A percentile compares a stretch with the other conserved stretches of the same genome.
phyloP scores from a whole-genome alignment of 2,797 vertebrate species.

The Neosalanx taihuensis region DNA sequence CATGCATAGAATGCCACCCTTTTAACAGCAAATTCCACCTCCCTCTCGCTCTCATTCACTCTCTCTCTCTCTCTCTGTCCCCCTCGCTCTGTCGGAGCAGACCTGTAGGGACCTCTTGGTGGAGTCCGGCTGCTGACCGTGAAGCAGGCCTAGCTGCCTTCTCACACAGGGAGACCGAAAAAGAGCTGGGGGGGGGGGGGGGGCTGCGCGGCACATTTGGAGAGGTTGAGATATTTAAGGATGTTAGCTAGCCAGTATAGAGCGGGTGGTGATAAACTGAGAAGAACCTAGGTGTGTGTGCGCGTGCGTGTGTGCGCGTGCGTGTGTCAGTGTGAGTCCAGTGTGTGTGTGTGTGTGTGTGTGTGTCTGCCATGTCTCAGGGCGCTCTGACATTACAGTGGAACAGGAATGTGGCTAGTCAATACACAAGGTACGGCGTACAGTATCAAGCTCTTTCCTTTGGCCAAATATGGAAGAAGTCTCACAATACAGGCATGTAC shows the following conservation, averaged over 20 bases:
- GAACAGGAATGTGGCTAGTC: neutral
- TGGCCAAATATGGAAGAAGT: slow-evolving; percentile 35
- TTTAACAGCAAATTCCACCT: slow-evolving; percentile 19
- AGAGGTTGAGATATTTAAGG: neutral
- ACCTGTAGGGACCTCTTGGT: neutral
- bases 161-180: neutral
- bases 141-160: slow-evolving; percentile 11
- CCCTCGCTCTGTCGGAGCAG: neutral
- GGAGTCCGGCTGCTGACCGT: slow-evolving; percentile 21
- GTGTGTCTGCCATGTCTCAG: slow-evolving; percentile 6
- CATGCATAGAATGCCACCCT: slow-evolving; percentile 18
- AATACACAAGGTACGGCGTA: neutral
- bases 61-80: neutral
- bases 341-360: slow-evolving; percentile 2
- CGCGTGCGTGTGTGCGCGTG: neutral
- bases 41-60: neutral
- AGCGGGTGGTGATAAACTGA: neutral
- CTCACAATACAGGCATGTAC: slow-evolving; percentile 17
- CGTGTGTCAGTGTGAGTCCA: neutral
- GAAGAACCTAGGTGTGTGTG: neutral
- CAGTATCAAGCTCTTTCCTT: slow-evolving; percentile 28
- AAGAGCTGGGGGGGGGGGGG: neutral
- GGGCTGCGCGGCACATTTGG: neutral
- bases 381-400: neutral
- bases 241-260: neutral